Evolutionary conservation across 2,797 vertebrate genomes (phyloP).

Genomic region (Circus cinereus): DNA sequence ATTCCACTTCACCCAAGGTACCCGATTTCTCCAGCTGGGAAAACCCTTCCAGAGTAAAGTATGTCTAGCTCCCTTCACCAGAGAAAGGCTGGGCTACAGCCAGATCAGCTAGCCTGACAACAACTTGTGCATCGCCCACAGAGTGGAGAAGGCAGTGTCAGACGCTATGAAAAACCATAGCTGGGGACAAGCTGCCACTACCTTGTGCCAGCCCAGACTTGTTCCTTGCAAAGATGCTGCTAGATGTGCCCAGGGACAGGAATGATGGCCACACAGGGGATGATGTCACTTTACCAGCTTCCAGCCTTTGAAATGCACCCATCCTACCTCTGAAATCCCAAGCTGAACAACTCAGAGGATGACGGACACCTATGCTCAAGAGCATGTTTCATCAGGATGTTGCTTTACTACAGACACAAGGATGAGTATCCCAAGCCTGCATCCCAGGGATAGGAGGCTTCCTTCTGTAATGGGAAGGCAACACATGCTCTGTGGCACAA

Average conservation of each 20-base stretch:
- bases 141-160: background rate
- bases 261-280: background rate
- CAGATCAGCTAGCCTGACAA: background rate
- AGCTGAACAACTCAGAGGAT: background rate
- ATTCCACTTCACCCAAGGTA: background rate
- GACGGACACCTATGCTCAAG: background rate
- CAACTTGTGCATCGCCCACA: too few species aligned
- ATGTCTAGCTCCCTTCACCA: background rate
- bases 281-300: background rate
- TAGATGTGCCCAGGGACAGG: background rate
- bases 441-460: background rate
- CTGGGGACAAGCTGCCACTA: background rate
- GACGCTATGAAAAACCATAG: background rate
- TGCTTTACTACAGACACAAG: background rate
- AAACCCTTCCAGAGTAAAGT: background rate
- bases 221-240: background rate
- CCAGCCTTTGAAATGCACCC: background rate
- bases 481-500: background rate
- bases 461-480: background rate
- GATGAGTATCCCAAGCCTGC: background rate
- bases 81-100: background rate
- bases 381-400: accelerated
- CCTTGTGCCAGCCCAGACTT: background rate
- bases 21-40: background rate
- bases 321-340: background rate